Conservation (phyloP, 2,797 vertebrate genomes). For the Nyctalus aviator region DNA sequence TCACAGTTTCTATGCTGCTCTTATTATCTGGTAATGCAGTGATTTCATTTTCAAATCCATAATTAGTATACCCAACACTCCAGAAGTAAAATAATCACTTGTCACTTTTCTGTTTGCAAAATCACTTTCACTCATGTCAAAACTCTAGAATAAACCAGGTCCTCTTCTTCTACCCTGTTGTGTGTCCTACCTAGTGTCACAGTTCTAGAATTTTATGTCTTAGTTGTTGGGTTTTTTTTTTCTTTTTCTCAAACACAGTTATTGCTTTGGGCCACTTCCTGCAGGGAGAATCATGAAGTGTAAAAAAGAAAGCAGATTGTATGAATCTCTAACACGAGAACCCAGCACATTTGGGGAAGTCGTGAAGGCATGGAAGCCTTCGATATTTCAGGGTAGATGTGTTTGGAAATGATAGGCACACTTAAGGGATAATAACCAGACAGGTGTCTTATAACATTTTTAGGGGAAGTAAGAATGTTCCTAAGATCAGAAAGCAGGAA, state of each 20-base stretch:
- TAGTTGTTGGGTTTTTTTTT: neutral
- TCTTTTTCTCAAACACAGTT: neutral
- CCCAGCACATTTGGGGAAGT: slow-evolving; percentile 59
- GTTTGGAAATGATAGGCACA: slow-evolving; percentile 47
- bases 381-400: neutral
- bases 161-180: neutral
- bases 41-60: slow-evolving; percentile 46
- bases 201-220: neutral
- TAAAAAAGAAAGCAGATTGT: slow-evolving; percentile 67
- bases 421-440: slow-evolving; percentile 77
- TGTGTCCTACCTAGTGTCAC: neutral
- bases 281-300: slow-evolving; percentile 15
- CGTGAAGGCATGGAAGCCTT: neutral
- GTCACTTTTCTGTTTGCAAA: slow-evolving; percentile 61
- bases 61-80: slow-evolving; percentile 1
- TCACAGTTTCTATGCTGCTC: neutral
- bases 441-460: neutral
- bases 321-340: slow-evolving; percentile 62
- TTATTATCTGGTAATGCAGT: slow-evolving; percentile 56
- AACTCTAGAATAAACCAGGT: slow-evolving; percentile 51
- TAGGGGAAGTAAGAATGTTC: slow-evolving; percentile 72
- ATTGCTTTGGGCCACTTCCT: slow-evolving; percentile 61
- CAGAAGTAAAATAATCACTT: slow-evolving; percentile 52
- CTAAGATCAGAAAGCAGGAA: slow-evolving; percentile 73
- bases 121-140: neutral